These are phyloP conservation scores for Chrysogorgia sp. DNA, from an alignment of 92 coral and sea anemone genomes.

Conservation along the genomic window DNA sequence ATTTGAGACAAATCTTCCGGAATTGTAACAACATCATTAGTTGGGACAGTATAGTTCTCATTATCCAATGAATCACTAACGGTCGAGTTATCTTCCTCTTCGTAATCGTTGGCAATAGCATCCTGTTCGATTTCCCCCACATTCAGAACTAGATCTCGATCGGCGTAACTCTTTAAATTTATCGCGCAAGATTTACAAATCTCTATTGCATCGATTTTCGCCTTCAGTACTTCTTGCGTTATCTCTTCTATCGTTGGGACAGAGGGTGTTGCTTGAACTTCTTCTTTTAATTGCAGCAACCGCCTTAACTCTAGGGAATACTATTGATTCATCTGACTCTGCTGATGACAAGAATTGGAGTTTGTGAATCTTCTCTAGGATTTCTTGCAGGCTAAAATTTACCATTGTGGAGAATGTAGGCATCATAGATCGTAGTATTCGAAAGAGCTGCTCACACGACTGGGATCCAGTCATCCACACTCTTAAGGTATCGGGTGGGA, in stretches of 20 bases:
- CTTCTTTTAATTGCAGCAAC: slow-evolving; percentile 9
- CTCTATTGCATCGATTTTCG: slow-evolving; percentile 24
- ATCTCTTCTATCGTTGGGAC: slow-evolving; percentile 21
- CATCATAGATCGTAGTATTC: slow-evolving; percentile 19
- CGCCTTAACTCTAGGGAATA: slow-evolving; percentile 13
- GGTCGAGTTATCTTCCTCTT: slow-evolving; percentile 13
- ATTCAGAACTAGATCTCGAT: slow-evolving; percentile 5
- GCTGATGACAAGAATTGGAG: not conserved
- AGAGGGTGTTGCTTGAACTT: slow-evolving; percentile 16
- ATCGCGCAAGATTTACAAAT: slow-evolving; percentile 19
- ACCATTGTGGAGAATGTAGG: slow-evolving; percentile 16
- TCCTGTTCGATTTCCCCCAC: slow-evolving; percentile 6
- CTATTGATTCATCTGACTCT: slow-evolving; percentile 9
- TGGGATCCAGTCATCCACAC: slow-evolving; percentile 24
- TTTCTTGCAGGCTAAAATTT: not conserved
- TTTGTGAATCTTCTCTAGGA: no score
- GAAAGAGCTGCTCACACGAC: slow-evolving; percentile 26
- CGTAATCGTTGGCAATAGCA: slow-evolving; percentile 20
- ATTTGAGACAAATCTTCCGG: slow-evolving; percentile 22
- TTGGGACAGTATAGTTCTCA: slow-evolving; percentile 10
- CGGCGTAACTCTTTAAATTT: slow-evolving; percentile 12
- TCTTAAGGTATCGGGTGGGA: slow-evolving; percentile 17
- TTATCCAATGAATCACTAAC: slow-evolving; percentile 3
- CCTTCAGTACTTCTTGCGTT: slow-evolving; percentile 26
- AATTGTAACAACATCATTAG: slow-evolving; percentile 23